Percentiles rank a stretch among this genome's conserved stretches.
Evolutionary conservation across 2,113 vertebrate genomes (phyloP).

Genomic region (Ophiodon elongatus): DNA sequence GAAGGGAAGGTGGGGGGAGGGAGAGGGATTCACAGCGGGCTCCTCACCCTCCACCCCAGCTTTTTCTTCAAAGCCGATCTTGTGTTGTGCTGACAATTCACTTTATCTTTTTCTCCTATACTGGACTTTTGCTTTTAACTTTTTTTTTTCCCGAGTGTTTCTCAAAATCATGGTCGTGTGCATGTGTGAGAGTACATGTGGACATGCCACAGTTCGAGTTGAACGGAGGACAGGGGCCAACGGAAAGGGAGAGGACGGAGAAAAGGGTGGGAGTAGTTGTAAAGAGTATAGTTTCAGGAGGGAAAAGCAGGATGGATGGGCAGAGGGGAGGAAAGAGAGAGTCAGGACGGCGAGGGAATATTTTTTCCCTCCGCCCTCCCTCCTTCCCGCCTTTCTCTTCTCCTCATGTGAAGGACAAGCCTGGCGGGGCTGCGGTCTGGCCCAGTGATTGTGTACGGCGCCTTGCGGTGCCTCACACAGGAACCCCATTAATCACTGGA

Average conservation of each 20-base stretch:
- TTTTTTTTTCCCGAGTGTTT: slow-evolving; percentile 2
- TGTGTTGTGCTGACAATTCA: slow-evolving; percentile 68
- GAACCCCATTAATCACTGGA: slow-evolving; percentile 86
- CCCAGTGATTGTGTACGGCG: slow-evolving; percentile 82
- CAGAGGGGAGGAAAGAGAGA: slow-evolving; percentile 66
- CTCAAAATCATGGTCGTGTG: slow-evolving; percentile 18
- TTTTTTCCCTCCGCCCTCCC: slow-evolving; percentile 48
- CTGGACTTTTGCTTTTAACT: slow-evolving; percentile 12
- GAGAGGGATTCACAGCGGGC: slow-evolving; percentile 67
- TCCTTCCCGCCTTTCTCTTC: slow-evolving; percentile 78
- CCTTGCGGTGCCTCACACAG: slow-evolving; percentile 80
- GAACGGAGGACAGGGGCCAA: slow-evolving; percentile 54
- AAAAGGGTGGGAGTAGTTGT: slow-evolving; percentile 46
- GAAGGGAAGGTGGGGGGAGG: slow-evolving; percentile 53
- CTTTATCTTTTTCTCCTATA: slow-evolving; percentile 53
- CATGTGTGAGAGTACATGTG: slow-evolving; percentile 35
- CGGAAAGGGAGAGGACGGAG: slow-evolving; percentile 40
- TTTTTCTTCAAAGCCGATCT: slow-evolving; percentile 57
- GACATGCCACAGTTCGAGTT: slow-evolving; percentile 55
- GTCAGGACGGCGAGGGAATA: slow-evolving; percentile 67
- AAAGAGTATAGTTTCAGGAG: slow-evolving; percentile 57
- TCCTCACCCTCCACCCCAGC: slow-evolving; percentile 57
- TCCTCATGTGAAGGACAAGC: slow-evolving; percentile 83
- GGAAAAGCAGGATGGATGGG: slow-evolving; percentile 67
- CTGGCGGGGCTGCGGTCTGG: slow-evolving; percentile 80